A percentile compares a stretch with the other conserved stretches of the same genome.
These are phyloP conservation scores for Iguana delicatissima DNA, from an alignment of 2,797 vertebrate genomes.

Conservation along the genomic window DNA sequence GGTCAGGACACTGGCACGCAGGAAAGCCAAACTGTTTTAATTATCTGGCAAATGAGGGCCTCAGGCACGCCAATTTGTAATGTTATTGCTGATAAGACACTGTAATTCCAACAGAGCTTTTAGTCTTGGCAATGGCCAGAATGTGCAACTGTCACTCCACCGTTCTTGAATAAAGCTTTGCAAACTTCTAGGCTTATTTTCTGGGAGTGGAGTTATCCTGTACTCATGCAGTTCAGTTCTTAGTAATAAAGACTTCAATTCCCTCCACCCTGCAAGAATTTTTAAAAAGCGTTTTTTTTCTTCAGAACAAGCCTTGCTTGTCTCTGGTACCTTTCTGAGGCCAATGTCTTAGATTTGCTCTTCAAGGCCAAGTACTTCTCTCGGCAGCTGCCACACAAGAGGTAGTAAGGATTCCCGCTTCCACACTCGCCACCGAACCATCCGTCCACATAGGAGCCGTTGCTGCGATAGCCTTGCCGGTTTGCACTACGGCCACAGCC, in stretches of 20 bases:
- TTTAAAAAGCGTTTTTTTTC: neutral
- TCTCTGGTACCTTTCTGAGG: slow-evolving; percentile 88
- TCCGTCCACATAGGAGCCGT: slow-evolving; percentile 97
- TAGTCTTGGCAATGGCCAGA: no score
- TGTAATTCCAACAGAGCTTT: no score
- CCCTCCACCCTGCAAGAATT: no score
- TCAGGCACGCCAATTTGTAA: no score
- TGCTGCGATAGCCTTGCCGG: slow-evolving; percentile 97
- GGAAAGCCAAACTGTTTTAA: no score
- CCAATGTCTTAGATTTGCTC: slow-evolving; percentile 89
- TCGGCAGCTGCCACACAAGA: slow-evolving; percentile 93
- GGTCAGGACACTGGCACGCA: no score
- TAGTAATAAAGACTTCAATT: neutral
- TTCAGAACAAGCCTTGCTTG: neutral
- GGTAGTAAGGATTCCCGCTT: slow-evolving; percentile 96
- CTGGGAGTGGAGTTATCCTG: neutral
- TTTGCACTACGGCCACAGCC: slow-evolving; percentile 97
- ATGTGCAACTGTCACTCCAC: no score
- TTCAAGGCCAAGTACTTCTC: slow-evolving; percentile 95
- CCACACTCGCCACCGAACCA: slow-evolving; percentile 99
- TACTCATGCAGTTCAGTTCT: neutral
- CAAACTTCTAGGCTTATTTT: no score
- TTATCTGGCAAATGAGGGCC: no score
- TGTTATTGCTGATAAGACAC: no score
- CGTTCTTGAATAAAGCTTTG: no score